These are phyloP conservation scores for Anser cygnoides DNA, from an alignment of 2,113 vertebrate species.

Conservation along the genomic window DNA sequence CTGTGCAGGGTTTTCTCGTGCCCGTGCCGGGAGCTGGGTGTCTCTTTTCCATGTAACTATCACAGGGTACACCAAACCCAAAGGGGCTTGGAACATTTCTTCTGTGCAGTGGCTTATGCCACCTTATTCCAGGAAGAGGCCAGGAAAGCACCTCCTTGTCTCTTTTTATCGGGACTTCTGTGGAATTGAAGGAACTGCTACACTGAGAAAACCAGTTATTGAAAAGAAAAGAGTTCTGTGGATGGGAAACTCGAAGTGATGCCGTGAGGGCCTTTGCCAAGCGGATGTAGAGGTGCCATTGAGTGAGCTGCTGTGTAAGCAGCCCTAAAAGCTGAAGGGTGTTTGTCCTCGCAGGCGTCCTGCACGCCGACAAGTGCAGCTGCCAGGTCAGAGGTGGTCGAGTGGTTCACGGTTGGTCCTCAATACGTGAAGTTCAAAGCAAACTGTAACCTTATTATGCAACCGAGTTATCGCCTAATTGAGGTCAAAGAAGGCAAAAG, in stretches of 20 bases:
- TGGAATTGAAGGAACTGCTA: not conserved
- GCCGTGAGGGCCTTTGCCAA: not conserved
- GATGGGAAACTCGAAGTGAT: not conserved
- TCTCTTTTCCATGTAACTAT: not conserved
- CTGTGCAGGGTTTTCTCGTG: not conserved
- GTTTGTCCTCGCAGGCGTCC: not conserved
- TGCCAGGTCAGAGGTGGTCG: not conserved
- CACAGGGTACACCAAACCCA: not conserved
- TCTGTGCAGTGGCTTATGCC: not conserved
- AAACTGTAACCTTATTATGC: not conserved
- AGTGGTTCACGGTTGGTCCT: not conserved
- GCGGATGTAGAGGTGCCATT: not conserved
- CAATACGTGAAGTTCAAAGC: not conserved
- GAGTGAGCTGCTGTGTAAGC: not conserved
- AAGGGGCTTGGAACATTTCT: not conserved
- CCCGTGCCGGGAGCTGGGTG: rapidly evolving
- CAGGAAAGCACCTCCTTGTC: not conserved
- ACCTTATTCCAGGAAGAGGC: not conserved
- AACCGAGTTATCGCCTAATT: not conserved
- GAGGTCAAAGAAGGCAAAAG: conserved; percentile 14
- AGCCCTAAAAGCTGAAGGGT: not conserved
- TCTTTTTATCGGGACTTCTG: not conserved
- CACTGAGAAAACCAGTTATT: not conserved
- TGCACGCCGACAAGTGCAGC: not conserved
- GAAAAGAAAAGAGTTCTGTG: not conserved